Evolutionary conservation across 1,140 invertebrate species (phyloP).

Genomic region (Sipha flava): DNA sequence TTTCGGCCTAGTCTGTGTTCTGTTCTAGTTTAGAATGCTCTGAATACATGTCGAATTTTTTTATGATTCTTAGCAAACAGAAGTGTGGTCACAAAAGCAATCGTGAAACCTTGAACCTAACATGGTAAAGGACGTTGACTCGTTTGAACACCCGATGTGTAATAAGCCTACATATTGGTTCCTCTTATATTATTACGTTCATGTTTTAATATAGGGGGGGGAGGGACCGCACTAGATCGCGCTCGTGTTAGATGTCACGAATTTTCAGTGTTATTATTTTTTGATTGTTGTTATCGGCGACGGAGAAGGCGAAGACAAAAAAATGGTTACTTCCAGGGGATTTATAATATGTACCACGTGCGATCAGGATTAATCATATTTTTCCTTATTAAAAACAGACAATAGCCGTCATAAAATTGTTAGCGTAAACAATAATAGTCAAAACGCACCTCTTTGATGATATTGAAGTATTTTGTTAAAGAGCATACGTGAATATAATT

Average conservation of each 20-base stretch:
- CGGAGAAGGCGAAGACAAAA: not conserved
- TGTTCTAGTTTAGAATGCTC: not conserved
- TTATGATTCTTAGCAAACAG: conserved; percentile 9
- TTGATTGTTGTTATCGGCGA: not conserved
- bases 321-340: not conserved
- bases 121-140: conserved; percentile 4
- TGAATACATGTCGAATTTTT: not conserved
- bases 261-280: not conserved
- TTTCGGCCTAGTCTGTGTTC: not conserved
- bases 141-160: conserved; percentile 10
- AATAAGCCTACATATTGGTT: conserved; percentile 15
- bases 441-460: conserved; percentile 15
- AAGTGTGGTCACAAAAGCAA: conserved; percentile 4
- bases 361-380: conserved; percentile 19
- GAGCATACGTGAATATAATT: not conserved
- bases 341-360: not conserved
- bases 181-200: not conserved
- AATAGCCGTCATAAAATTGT: conserved; percentile 22
- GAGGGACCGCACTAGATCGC: not conserved
- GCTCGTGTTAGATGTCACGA: not conserved
- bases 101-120: conserved; percentile 25
- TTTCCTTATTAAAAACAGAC: conserved; percentile 15
- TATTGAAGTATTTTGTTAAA: conserved; percentile 3
- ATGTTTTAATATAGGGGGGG: too few relatives aligned
- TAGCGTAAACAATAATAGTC: conserved; percentile 17